These are phyloP conservation scores for Abrostola tripartita DNA, from an alignment of 2,888 invertebrate species.

Conservation along the genomic window DNA sequence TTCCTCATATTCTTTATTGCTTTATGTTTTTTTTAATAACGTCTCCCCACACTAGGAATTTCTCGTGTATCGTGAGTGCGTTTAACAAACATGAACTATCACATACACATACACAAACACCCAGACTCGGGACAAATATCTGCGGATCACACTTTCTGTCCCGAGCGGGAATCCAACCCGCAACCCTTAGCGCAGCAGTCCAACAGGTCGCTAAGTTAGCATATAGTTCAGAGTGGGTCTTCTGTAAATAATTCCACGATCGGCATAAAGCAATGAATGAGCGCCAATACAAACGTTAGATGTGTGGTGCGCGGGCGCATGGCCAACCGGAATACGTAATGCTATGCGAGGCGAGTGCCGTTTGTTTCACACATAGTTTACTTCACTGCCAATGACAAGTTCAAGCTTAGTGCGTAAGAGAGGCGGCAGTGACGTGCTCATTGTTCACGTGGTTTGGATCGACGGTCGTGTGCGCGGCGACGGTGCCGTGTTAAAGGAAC, in stretches of 20 bases:
- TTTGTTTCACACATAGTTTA: conserved; percentile 39
- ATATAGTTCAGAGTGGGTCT: conserved; percentile 4
- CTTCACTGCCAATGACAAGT: conserved; percentile 26
- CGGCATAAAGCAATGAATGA: conserved; percentile 52
- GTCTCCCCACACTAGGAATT: too few species aligned
- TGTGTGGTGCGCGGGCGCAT: conserved; percentile 34
- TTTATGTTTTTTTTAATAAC: too few species aligned
- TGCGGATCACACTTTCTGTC: too few species aligned
- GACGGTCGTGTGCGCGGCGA: background rate
- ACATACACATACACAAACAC: too few species aligned
- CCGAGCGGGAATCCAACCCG: too few species aligned
- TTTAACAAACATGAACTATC: too few species aligned
- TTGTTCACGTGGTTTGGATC: background rate
- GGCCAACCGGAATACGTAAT: conserved; percentile 58
- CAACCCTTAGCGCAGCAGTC: too few species aligned
- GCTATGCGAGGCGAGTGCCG: conserved; percentile 53
- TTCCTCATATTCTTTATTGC: too few species aligned
- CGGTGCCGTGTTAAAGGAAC: background rate
- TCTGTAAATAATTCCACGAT: conserved; percentile 13
- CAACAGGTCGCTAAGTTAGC: too few species aligned
- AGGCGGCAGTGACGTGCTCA: background rate
- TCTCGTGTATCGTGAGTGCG: too few species aligned
- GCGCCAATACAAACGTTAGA: conserved; percentile 41
- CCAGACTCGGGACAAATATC: too few species aligned
- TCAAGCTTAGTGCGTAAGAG: background rate